Base-by-base conservation (phyloP, 2,797 vertebrate genomes). In the Loris lydekkerianus region DNA sequence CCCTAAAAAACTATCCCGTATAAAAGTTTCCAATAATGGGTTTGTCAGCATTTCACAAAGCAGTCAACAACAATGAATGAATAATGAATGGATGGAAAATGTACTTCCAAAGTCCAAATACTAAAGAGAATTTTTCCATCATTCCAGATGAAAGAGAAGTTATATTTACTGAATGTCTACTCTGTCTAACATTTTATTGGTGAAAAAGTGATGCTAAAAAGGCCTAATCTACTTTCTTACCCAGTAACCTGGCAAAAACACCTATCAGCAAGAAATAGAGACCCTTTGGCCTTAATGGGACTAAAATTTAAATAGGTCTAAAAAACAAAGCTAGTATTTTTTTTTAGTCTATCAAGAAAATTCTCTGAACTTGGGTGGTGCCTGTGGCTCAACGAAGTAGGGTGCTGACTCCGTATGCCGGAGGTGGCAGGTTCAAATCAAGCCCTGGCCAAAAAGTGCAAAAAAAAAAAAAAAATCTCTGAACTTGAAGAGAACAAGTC, bases 221-320 rank as follows among this genome's bases (percentile, higher is more conserved):
- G 82, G 29, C 9, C 20, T 23, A 46, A 17, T 27, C 49, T 31
- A 72, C 46, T 34, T 82, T 70, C 56, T 25, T 46, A 77, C 18
- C 37, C 53, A 29, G 7, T 15, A 37, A 85, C 49, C 23, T 20
- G 43, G 34, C 89, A 80, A 53, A 78, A 70, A 72, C 9, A 67
- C 27, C 60, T 31, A 20, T 1, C 86, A 40, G 5, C 63, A n/a
- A 56, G 72, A 67, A 90, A 83, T 7, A 84, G 86, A 49, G 23
- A 49, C 8, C 10, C 40, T 20, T 90, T 90, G 21, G 21, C 69
- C 72, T 82, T 60, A 72, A 34, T 27, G 40, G 40, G 78, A 20
- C 67, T 76, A 10, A 93, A 84, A 78, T 86, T 86, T 90, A 89
- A 89, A 82, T 40, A 29, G 37, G 18, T 67, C 63, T 73, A 29